These are phyloP conservation scores for Camponotus vicinus DNA, from an alignment of 1,140 invertebrate species.

Conservation along the genomic window DNA sequence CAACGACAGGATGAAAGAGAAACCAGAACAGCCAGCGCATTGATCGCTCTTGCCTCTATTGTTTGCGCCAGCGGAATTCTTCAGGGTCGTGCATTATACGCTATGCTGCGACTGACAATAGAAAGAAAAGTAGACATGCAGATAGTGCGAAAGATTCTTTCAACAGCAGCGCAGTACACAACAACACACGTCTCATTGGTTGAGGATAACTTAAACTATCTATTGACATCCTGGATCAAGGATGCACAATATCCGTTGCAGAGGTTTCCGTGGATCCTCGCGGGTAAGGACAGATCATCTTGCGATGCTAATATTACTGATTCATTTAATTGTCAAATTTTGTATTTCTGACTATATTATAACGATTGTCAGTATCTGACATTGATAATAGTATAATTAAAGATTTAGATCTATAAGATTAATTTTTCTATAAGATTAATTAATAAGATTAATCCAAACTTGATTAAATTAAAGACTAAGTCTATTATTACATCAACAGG, in stretches of 20 bases:
- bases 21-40: slow-evolving; percentile 79
- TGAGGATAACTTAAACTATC: slow-evolving; percentile 82
- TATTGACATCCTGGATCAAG: slow-evolving; percentile 73
- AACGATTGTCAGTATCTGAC: not conserved
- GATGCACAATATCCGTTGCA: slow-evolving; percentile 66
- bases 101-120: slow-evolving; percentile 80
- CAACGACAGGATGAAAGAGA: slow-evolving; percentile 81
- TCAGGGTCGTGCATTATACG: slow-evolving; percentile 81
- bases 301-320: not conserved
- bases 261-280: slow-evolving; percentile 80
- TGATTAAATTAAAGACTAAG: not conserved
- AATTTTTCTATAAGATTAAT: too few relatives aligned
- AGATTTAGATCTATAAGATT: not conserved
- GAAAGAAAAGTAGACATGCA: slow-evolving; percentile 79
- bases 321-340: too few relatives aligned
- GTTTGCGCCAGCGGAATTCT: slow-evolving; percentile 81
- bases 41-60: slow-evolving; percentile 82
- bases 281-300: not conserved
- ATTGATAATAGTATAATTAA: not conserved
- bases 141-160: slow-evolving; percentile 78
- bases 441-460: too few relatives aligned
- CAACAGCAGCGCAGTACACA: slow-evolving; percentile 62
- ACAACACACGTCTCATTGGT: slow-evolving; percentile 74
- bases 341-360: not conserved
- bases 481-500: slow-evolving; percentile 68